These are phyloP conservation scores for Tenthredo notha DNA, from an alignment of 2,888 invertebrate species.

Conservation along the genomic window DNA sequence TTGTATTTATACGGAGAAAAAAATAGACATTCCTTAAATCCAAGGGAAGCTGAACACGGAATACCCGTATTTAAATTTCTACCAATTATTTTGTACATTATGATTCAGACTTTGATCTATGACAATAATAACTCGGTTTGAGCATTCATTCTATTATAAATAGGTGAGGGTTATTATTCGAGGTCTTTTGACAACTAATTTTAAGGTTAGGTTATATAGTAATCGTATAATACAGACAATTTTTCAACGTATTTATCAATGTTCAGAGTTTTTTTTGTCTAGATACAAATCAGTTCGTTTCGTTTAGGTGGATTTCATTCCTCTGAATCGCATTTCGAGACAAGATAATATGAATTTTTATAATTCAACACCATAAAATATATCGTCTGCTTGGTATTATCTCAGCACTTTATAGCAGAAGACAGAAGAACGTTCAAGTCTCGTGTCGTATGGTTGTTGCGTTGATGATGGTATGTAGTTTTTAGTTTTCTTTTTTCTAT, in stretches of 20 bases:
- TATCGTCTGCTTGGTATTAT: background rate
- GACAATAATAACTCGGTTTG: background rate
- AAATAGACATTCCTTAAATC: slow-evolving; percentile 1
- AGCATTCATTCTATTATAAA: background rate
- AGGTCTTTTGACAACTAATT: background rate
- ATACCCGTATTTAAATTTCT: slow-evolving; percentile 21
- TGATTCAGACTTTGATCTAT: background rate
- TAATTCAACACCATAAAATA: background rate
- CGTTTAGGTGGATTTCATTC: background rate
- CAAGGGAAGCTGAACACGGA: background rate
- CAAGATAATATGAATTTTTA: background rate
- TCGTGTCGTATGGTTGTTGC: background rate
- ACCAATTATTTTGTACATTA: slow-evolving; percentile 36
- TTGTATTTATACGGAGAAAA: slow-evolving; percentile 22
- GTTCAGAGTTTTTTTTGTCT: background rate
- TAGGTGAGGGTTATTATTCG: background rate
- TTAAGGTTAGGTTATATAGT: slow-evolving; percentile 11
- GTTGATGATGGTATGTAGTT: background rate
- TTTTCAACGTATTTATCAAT: background rate
- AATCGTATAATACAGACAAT: background rate
- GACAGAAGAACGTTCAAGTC: background rate
- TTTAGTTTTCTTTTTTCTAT: background rate
- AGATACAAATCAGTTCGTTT: background rate
- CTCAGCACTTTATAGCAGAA: background rate
- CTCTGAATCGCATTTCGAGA: background rate